These are phyloP conservation scores for Passerina amoena DNA, from an alignment of 2,113 vertebrate species.

Conservation along the genomic window DNA sequence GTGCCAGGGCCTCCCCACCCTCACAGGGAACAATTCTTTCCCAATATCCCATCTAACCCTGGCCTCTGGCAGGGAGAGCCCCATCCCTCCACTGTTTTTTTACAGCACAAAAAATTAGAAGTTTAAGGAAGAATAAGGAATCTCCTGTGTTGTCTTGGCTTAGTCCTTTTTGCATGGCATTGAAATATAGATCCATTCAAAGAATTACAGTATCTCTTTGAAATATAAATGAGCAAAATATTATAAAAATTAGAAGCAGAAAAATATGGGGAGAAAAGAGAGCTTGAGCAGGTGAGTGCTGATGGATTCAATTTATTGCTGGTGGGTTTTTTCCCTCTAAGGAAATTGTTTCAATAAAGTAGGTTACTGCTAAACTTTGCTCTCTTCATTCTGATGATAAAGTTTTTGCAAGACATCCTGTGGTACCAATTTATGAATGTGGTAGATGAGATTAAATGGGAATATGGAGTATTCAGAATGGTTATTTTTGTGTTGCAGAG, in stretches of 20 bases:
- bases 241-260: background rate
- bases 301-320: background rate
- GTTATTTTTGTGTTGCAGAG: background rate
- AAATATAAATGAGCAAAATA: background rate
- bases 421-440: background rate
- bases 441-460: background rate
- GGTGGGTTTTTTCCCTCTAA: background rate
- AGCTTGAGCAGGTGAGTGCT: background rate
- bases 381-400: background rate
- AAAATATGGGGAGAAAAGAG: background rate
- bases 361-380: background rate
- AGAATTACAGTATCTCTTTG: background rate
- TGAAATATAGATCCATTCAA: background rate
- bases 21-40: fast-evolving
- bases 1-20: fast-evolving
- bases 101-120: background rate
- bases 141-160: background rate
- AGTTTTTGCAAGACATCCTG: background rate
- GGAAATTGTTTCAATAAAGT: background rate
- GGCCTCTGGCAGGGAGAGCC: background rate
- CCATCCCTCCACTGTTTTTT: background rate
- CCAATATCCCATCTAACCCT: background rate
- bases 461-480: background rate
- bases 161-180: background rate
- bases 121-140: background rate